Percentiles rank a stretch among this genome's conserved stretches.
These are phyloP conservation scores for Brachyhypopomus occidentalis DNA, from an alignment of 2,113 vertebrate genomes.

Conservation along the genomic window DNA sequence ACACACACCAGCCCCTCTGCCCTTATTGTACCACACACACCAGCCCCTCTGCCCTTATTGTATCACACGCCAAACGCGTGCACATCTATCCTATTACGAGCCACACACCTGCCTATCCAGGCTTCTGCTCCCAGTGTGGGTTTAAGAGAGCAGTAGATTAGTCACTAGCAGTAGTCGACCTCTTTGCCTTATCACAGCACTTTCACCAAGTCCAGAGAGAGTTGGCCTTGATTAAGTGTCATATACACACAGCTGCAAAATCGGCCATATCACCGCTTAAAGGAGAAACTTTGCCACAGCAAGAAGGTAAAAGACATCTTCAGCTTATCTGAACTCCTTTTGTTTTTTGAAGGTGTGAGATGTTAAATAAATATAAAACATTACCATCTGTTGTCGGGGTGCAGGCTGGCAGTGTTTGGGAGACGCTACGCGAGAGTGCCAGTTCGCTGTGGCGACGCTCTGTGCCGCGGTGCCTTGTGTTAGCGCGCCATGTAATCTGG, in stretches of 20 bases:
- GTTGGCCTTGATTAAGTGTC: conserved; percentile 36
- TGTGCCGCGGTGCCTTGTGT: background rate
- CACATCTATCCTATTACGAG: background rate
- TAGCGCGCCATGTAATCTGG: too few relatives aligned
- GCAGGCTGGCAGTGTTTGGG: background rate
- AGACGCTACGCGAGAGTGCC: background rate
- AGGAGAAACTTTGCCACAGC: conserved; percentile 25
- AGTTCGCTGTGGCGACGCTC: background rate
- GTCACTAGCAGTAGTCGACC: background rate
- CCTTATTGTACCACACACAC: too few relatives aligned
- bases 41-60: too few relatives aligned
- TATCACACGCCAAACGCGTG: too few relatives aligned
- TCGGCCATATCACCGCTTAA: conserved; percentile 22
- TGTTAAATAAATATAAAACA: background rate
- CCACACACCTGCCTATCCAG: background rate
- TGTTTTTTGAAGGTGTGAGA: background rate
- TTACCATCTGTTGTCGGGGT: background rate
- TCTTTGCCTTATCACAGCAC: conserved; percentile 44
- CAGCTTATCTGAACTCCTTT: background rate
- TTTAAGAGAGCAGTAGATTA: conserved; percentile 22
- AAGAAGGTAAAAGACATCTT: background rate
- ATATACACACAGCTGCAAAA: conserved; percentile 45
- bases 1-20: too few relatives aligned
- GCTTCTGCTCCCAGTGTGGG: background rate
- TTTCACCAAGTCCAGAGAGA: conserved; percentile 47